A percentile compares a stretch with the other conserved stretches of the same genome.
Evolutionary conservation across 2,113 vertebrate genomes (phyloP).

Genomic region (Murina feae): DNA sequence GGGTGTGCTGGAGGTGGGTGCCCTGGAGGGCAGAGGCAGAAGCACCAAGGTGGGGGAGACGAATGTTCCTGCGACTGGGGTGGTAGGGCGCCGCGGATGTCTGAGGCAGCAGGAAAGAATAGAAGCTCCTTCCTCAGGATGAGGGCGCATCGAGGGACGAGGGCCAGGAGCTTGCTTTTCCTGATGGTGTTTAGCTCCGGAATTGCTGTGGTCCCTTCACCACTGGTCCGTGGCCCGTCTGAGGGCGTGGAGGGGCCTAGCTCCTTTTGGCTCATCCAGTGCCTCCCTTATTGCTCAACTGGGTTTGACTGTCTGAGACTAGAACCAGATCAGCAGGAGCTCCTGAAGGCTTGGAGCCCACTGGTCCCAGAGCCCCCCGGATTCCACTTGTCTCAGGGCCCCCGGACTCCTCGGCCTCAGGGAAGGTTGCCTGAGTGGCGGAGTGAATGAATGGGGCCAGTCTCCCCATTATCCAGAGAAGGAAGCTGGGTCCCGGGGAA

Average conservation of each 20-base stretch:
- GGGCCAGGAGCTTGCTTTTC: not conserved
- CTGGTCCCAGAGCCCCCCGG: not conserved
- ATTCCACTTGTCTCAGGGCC: not conserved
- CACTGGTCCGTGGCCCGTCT: not conserved
- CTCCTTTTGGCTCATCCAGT: not conserved
- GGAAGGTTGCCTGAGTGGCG: not conserved
- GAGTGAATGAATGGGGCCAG: not conserved
- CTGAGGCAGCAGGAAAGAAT: not conserved
- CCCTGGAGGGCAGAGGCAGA: not conserved
- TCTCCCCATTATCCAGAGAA: not conserved
- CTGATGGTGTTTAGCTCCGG: not conserved
- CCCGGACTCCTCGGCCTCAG: not conserved
- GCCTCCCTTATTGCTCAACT: not conserved
- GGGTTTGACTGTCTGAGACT: not conserved
- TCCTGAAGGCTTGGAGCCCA: not conserved
- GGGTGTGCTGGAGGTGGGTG: not conserved
- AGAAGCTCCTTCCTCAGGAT: not conserved
- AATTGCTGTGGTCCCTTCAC: not conserved
- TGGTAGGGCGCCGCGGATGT: rapidly evolving
- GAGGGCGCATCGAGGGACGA: rapidly evolving
- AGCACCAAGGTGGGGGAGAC: not conserved
- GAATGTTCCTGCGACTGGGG: not conserved
- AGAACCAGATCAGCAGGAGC: not conserved
- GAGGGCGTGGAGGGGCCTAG: not conserved
- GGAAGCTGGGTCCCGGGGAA: not conserved